Conservation (phyloP, 1,140 invertebrate genomes). For the Tachypleus tridentatus region DNA sequence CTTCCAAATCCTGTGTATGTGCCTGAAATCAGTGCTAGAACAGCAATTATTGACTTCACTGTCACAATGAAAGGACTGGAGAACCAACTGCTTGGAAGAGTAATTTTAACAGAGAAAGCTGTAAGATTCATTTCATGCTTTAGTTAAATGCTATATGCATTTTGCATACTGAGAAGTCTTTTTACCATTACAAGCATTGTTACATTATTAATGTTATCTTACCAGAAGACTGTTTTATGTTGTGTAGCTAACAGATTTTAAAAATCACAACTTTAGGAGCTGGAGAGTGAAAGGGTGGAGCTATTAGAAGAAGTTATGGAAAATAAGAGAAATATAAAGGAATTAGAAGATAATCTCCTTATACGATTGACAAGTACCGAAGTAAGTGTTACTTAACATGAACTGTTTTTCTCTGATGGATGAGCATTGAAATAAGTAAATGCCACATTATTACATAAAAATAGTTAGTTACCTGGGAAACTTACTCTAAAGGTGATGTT, state of each 20-base stretch:
- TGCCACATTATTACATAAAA: constrained; percentile 4
- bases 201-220: too few relatives aligned
- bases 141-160: too few relatives aligned
- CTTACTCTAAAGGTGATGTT: too few relatives aligned
- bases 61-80: constrained; percentile 93
- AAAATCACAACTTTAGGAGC: too few relatives aligned
- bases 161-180: too few relatives aligned
- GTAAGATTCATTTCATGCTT: constrained; percentile 24
- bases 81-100: constrained; percentile 81
- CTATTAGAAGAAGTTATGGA: constrained; percentile 94
- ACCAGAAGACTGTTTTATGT: too few relatives aligned
- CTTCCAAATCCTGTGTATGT: constrained; percentile 90
- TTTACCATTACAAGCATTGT: too few relatives aligned
- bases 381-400: too few relatives aligned
- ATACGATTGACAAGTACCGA: constrained; percentile 77
- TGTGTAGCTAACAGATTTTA: too few relatives aligned
- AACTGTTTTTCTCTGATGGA: too few relatives aligned
- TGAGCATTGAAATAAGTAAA: too few relatives aligned
- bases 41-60: constrained; percentile 93
- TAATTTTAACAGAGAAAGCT: constrained; percentile 86
- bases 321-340: constrained; percentile 92
- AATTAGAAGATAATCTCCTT: constrained; percentile 82
- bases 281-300: constrained; percentile 83
- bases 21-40: constrained; percentile 91
- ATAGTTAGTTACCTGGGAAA: neutral